Evolutionary conservation across 2,113 vertebrate genomes (phyloP), one percentile per base, ranked within the genome.

Genomic region (Oncorhynchus gorbuscha): DNA sequence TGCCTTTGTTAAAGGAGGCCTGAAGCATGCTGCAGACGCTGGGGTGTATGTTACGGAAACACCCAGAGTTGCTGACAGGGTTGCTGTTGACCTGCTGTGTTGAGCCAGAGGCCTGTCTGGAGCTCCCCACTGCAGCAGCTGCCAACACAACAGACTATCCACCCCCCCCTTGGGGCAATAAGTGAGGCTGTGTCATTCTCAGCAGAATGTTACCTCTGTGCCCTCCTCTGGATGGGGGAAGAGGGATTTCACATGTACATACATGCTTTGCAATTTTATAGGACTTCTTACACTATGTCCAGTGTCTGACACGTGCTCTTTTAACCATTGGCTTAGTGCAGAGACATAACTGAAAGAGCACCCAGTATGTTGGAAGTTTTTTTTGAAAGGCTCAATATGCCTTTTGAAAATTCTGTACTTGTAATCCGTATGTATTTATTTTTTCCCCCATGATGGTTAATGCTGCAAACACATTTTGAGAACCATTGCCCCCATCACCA

Each of bases 1-100:
- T 98, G 90, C 98, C 98, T 5, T 93, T 99, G 85, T 73, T 99
- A 88, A 98, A 99, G 92, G 97, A 99, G 93, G 96, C 97, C 78
- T 98, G 95, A 99, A 91, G 77, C 79, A 81, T 82, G 66, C 69
- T 4, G 39, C 80, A 74, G 74, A 65, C 65, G 76, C 74, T 74
- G 24, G 59, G 59, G 59, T 3, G n/a, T 62, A 22, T 55, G 51
- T 55, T 55, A 55, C 69, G 71, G 75, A 35, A 80, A 14, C 22
- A n/a, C 12, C 49, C 45, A 78, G 75, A 71, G 24, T 68, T 80
- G 16, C 4, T 8, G 28, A 13, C n/a, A 18, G 20, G 5, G 55
- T 18, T 45, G 74, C 73, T 51, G 72, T 79, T 78, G 70, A 81
- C 70, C 74, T 87, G 83, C 67, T 77, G 80, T 69, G 79, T 77